These are phyloP conservation scores for Austrofundulus limnaeus DNA, from an alignment of 2,113 vertebrate species.

Conservation along the genomic window DNA sequence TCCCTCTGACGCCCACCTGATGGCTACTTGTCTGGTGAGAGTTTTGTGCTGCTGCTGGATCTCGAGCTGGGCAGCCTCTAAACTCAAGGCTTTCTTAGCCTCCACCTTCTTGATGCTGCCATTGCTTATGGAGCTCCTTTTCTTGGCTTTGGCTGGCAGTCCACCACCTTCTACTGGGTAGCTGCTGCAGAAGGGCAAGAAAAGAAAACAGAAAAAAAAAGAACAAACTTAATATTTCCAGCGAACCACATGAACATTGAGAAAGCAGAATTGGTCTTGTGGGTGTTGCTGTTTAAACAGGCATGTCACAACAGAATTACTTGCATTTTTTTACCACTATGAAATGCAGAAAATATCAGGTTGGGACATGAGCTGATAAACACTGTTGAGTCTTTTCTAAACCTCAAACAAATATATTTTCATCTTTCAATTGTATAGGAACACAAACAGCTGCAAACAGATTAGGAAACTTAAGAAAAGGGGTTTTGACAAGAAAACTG, in stretches of 20 bases:
- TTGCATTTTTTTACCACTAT: background rate
- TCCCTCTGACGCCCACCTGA: constrained; percentile 49
- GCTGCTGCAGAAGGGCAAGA: constrained; percentile 42
- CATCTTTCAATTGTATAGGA: no score
- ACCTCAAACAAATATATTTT: no score
- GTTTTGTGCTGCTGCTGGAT: constrained; percentile 59
- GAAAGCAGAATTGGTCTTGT: background rate
- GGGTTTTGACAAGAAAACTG: no score
- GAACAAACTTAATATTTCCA: background rate
- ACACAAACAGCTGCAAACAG: no score
- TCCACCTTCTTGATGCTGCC: constrained; percentile 63
- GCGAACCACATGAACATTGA: background rate
- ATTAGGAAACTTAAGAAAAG: no score
- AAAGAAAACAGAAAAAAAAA: background rate
- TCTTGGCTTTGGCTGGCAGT: constrained; percentile 70
- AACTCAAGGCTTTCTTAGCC: constrained; percentile 77
- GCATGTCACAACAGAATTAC: background rate
- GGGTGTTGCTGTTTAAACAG: background rate
- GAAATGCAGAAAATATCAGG: background rate
- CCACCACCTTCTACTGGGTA: constrained; percentile 73
- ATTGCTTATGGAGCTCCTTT: constrained; percentile 58
- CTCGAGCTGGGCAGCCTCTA: constrained; percentile 77
- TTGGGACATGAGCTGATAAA: background rate
- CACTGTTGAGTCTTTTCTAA: background rate
- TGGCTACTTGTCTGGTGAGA: constrained; percentile 45